phyloP scores from a whole-genome alignment of 2,113 vertebrate genomes.

The Nesogale talazaci region DNA sequence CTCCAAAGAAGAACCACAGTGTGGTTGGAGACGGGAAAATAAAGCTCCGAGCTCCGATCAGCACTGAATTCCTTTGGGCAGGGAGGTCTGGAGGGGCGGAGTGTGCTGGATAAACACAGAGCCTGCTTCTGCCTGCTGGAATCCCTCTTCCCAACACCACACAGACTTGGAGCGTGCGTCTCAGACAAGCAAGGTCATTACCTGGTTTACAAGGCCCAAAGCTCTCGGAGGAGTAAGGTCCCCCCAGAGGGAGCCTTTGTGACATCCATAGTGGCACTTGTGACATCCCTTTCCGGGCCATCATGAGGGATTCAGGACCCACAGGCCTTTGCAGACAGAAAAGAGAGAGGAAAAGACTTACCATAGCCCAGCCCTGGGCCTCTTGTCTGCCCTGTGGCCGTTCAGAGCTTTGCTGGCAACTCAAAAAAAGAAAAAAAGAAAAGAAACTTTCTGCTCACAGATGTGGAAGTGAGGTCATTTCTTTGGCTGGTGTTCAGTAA shows the following conservation, averaged over 20 bases:
- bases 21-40: neutral
- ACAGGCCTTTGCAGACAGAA: neutral
- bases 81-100: neutral
- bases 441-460: constrained; percentile 12
- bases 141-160: neutral
- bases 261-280: too few species aligned
- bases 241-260: too few species aligned
- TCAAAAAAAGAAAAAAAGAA: constrained; percentile 12
- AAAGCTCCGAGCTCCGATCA: neutral
- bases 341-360: neutral
- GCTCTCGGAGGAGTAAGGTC: neutral
- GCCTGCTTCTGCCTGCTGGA: neutral
- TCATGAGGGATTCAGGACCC: neutral
- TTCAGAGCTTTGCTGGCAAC: neutral
- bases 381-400: neutral
- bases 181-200: neutral
- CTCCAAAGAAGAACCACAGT: neutral
- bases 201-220: neutral
- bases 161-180: neutral
- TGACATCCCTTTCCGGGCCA: neutral
- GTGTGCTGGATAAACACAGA: neutral
- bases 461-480: constrained; percentile 33
- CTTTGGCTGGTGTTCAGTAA: constrained; percentile 31
- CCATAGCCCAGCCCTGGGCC: neutral
- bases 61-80: too few species aligned